A percentile compares a stretch with the other conserved stretches of the same genome.
Conservation (phyloP, 2,797 vertebrate genomes). For the Potorous gilbertii region DNA sequence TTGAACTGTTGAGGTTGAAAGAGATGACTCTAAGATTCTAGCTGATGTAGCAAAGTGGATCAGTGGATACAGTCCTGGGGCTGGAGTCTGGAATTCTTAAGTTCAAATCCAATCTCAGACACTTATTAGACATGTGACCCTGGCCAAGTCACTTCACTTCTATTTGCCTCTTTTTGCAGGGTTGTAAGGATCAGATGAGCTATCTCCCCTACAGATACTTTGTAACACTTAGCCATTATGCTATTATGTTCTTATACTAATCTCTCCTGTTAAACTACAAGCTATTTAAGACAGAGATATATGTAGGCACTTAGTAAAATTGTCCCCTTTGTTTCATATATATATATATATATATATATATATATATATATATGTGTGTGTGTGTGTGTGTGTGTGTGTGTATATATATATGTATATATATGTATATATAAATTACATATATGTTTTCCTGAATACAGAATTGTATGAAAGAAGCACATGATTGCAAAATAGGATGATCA, state of each 20-base stretch:
- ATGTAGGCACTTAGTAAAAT: slow-evolving; percentile 36
- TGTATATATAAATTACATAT: slow-evolving; percentile 37
- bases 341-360: no score
- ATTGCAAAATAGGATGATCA: neutral
- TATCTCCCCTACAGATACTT: neutral
- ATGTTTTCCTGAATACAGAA: neutral
- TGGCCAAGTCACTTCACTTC: neutral
- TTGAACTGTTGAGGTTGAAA: neutral
- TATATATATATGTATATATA: neutral
- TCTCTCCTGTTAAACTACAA: slow-evolving; percentile 39
- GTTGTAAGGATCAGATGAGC: neutral
- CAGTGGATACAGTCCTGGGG: neutral
- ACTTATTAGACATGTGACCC: neutral
- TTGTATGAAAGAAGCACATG: slow-evolving; percentile 6
- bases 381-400: no score
- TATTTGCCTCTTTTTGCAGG: neutral
- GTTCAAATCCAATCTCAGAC: neutral
- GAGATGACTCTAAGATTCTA: neutral
- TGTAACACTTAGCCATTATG: neutral
- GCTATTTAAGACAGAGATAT: slow-evolving; percentile 37
- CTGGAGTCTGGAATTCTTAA: neutral
- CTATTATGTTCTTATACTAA: neutral
- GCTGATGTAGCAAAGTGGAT: neutral
- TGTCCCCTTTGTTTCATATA: neutral
- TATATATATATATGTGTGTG: no score